Evolutionary conservation across 92 coral and sea anemone genomes (phyloP).

Genomic region (Phenganax subtilis): DNA sequence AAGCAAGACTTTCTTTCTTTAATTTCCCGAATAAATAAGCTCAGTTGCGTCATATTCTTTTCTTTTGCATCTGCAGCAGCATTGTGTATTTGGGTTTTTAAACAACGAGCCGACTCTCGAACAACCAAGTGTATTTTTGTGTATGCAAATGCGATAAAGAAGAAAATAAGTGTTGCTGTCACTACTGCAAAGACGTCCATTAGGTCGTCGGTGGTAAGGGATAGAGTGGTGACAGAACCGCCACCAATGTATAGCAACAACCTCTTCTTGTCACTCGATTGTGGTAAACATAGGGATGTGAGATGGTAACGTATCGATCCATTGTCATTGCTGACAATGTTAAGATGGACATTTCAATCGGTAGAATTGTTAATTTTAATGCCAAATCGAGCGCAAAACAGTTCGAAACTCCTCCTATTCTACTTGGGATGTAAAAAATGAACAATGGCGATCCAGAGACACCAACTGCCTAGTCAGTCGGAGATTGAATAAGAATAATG

Average conservation of each 20-base stretch:
- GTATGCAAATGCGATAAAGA: conserved; percentile 28
- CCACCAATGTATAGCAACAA: conserved; percentile 14
- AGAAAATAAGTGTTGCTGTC: not conserved
- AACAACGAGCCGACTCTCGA: not conserved
- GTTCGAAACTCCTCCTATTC: not conserved
- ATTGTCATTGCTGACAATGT: conserved; percentile 28
- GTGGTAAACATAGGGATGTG: conserved; percentile 6
- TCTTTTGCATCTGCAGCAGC: not conserved
- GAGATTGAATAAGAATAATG: too few relatives aligned
- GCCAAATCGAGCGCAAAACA: conserved; percentile 13
- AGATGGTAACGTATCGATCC: conserved; percentile 33
- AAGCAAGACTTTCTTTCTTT: not conserved
- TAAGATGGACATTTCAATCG: not conserved
- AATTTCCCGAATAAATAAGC: not conserved
- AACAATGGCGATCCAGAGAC: not conserved
- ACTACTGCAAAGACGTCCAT: too few relatives aligned
- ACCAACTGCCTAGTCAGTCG: not conserved
- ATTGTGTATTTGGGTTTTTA: not conserved
- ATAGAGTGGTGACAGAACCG: conserved; percentile 8
- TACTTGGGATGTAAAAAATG: not conserved
- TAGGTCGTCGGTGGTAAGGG: not conserved
- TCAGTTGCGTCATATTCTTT: not conserved
- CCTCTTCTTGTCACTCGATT: conserved; percentile 14
- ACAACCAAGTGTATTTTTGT: conserved; percentile 26
- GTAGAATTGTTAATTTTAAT: not conserved